Evolutionary conservation across 2,888 invertebrate genomes (phyloP).

Genomic region (Apamea anceps): DNA sequence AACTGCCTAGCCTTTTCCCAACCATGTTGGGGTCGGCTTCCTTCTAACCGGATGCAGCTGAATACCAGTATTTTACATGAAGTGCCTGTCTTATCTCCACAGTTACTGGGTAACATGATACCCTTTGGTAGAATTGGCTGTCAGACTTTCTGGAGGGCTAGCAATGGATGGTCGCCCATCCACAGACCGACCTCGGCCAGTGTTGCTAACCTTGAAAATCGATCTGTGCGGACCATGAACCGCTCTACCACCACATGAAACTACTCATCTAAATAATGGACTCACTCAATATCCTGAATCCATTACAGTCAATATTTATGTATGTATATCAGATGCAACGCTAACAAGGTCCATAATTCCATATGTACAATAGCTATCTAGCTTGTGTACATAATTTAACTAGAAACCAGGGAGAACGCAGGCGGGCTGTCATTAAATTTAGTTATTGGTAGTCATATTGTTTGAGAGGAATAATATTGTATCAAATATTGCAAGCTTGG

Average conservation of each 20-base stretch:
- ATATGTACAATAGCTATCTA: background rate
- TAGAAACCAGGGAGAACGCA: conserved; percentile 4
- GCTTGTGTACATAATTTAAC: conserved; percentile 18
- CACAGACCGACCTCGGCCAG: background rate
- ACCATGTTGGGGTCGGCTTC: too few relatives aligned
- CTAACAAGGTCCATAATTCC: conserved; percentile 25
- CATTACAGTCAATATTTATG: conserved; percentile 33
- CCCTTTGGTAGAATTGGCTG: background rate
- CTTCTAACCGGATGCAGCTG: too few relatives aligned
- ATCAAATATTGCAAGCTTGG: conserved; percentile 1
- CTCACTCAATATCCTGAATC: conserved; percentile 17
- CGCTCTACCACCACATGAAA: background rate
- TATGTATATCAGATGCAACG: conserved; percentile 24
- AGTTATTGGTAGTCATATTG: conserved; percentile 4
- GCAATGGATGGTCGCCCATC: background rate
- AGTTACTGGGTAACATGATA: background rate
- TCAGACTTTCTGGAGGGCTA: background rate
- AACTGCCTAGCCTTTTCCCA: too few relatives aligned
- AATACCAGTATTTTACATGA: too few relatives aligned
- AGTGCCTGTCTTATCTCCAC: background rate
- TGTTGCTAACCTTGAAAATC: background rate
- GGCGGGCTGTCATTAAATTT: conserved; percentile 8
- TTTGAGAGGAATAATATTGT: background rate
- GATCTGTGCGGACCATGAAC: background rate
- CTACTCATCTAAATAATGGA: conserved; percentile 8